Conservation (phyloP, 2,797 vertebrate genomes). For the Poeciliopsis turneri region DNA sequence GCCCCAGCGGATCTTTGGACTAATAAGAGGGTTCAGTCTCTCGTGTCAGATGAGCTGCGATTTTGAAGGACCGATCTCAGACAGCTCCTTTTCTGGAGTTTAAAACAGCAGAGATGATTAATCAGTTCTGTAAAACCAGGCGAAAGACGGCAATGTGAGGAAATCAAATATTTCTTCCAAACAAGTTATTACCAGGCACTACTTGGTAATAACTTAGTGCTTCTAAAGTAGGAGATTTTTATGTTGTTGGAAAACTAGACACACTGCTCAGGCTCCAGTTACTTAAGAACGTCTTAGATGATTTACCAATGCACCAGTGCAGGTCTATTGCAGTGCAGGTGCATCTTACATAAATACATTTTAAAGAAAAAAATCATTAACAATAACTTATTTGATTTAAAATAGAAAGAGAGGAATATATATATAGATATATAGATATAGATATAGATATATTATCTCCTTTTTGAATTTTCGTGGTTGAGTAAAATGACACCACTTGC, state of each 20-base stretch:
- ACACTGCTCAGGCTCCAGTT: conserved; percentile 1
- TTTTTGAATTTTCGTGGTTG: neutral
- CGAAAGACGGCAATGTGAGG: neutral
- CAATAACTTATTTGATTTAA: neutral
- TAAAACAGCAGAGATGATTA: conserved; percentile 5
- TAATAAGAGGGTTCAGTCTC: neutral
- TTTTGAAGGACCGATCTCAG: neutral
- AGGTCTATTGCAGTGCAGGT: too few species aligned
- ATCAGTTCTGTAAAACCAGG: neutral
- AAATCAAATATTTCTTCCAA: too few species aligned
- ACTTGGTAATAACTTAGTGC: neutral
- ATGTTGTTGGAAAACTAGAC: neutral
- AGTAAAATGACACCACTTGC: neutral
- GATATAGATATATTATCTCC: too few species aligned
- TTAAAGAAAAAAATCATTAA: neutral
- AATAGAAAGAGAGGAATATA: neutral
- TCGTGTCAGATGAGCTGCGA: neutral
- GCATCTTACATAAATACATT: neutral
- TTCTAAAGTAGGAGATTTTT: neutral
- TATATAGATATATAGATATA: too few species aligned
- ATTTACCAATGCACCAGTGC: neutral
- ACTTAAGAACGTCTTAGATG: conserved; percentile 2
- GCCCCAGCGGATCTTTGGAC: neutral
- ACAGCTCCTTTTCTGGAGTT: neutral
- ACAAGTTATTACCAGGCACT: neutral